Conservation (phyloP, 2,888 invertebrate genomes). For the Tanytarsus gracilentus region DNA sequence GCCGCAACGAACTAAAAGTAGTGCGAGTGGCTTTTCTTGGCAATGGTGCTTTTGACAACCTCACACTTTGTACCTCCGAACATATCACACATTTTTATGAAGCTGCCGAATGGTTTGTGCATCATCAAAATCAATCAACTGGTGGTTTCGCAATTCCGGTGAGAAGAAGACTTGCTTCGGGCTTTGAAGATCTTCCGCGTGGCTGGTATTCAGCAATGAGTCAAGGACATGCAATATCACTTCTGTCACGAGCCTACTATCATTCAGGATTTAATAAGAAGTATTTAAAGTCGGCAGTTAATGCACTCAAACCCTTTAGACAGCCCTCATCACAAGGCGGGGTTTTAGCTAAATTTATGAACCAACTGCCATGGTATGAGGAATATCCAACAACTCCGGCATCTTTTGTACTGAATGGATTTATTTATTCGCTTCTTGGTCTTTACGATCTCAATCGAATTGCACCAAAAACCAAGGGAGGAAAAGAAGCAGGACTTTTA, state of each 20-base stretch:
- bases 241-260: slow-evolving; percentile 84
- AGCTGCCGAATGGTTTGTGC: slow-evolving; percentile 87
- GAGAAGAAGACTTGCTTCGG: slow-evolving; percentile 60
- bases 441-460: slow-evolving; percentile 87
- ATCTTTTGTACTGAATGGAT: slow-evolving; percentile 94
- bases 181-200: slow-evolving; percentile 67
- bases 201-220: slow-evolving; percentile 99
- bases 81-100: slow-evolving; percentile 87
- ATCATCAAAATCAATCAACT: slow-evolving; percentile 67
- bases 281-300: slow-evolving; percentile 73
- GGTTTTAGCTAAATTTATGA: slow-evolving; percentile 75
- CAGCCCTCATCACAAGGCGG: slow-evolving; percentile 67
- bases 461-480: slow-evolving; percentile 55
- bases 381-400: slow-evolving; percentile 96
- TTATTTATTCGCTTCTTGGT: slow-evolving; percentile 93
- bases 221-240: slow-evolving; percentile 93
- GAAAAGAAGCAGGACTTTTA: slow-evolving; percentile 63
- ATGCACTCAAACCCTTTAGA: slow-evolving; percentile 70
- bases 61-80: slow-evolving; percentile 70
- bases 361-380: slow-evolving; percentile 89
- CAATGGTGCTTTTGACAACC: slow-evolving; percentile 62
- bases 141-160: slow-evolving; percentile 95
- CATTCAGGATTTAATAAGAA: slow-evolving; percentile 63
- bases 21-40: slow-evolving; percentile 60
- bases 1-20: slow-evolving; percentile 46